Evolutionary conservation across 2,113 vertebrate genomes (phyloP), one percentile per base, ranked within the genome.

Genomic region (Platysternon megacephalum): DNA sequence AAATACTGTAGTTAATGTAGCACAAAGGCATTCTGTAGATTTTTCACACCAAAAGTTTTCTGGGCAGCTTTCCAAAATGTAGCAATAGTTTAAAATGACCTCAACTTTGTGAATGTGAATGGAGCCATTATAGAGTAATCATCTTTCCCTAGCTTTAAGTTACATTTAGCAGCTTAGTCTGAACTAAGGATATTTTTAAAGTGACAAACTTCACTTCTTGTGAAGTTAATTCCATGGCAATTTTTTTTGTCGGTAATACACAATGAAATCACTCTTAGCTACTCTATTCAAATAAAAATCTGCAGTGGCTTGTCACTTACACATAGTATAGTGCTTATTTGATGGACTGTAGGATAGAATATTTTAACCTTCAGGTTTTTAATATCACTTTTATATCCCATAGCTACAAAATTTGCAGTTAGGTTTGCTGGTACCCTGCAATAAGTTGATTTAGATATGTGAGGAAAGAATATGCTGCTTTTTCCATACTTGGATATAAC

Each of bases 11-110:
- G 86, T n/a, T 95, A 97, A 96, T 93, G 89, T 96, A 93, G 85
- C 1, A 0, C 81, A 95, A 91, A 96, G 87, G 79, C 89, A 95
- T 96, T 94, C 85, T 74, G 89, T 81, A 88, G 92, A 95, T 95
- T 97, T 96, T 96, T 97, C 92, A 95, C 96, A 97, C 84, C 56
- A 88, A 90, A 78, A 95, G 81, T 96, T 96, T 96, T 95, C 96
- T 93, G 95, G 95, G 91, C 93, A 97, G 35, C 65, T 52, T 93
- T 97, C 95, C 94, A 97, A 96, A 96, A 96, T 79, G 74, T 79
- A 92, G 82, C 85, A 95, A 89, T 85, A 94, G 55, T 92, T 94
- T 94, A 95, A 94, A 97, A 91, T 90, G 61, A 97, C 86, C 84
- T 83, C 53, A 90, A 68, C 76, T 93, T 93, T 86, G 74, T 96